Base-by-base conservation (phyloP, 2,888 invertebrate species). In the Calameuta filiformis region DNA sequence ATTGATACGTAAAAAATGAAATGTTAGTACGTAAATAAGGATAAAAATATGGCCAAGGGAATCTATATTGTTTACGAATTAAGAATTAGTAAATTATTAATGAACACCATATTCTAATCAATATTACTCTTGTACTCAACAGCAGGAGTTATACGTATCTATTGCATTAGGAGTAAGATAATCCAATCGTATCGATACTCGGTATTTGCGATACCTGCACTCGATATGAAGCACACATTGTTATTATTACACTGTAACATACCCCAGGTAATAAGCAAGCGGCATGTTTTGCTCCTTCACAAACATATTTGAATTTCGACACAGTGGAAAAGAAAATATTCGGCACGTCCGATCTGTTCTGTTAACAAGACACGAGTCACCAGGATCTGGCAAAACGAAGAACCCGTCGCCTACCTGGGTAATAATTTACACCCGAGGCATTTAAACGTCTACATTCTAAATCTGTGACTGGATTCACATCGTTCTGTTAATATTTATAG, bases 251-350 rank as follows among this genome's bases (percentile, higher is more conserved):
- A 56, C 56, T 56, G 56, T 56, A 56, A 78, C 76, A 23, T 76
- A 78, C 76, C 78, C 73, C 56, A 76, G 12, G 40, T 76, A 78
- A 69, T 78, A 78, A 34, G 75, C 56, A 4, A 78, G 12, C 15
- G 78, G 68, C 73, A 73, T 78, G 31, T 78, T 76, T 23, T 78
- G 68, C 68, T 78, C 73, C 23, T 23, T 71, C 75, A 31, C 71
- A 31, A 30, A 12, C 12, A 71, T 31, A 31, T 15, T 71, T 34
- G 56, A 23, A 56, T 56, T 56, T 56, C 56, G 23, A 56, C 56
- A 23, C 56, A 56, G 23, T 23, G 23, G 2, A 9, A 56, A 56
- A 2, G 56, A 56, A 56, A 23, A 23, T 56, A 56, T 56, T 9
- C 1, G 9, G 23, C 23, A 56, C 9, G 56, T 56, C 56, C 23